Percentiles rank a stretch among this genome's conserved stretches.
These are phyloP conservation scores for Aurelia aurita complex sp. Pacific DNA, from an alignment of 30 jellyfish, hydroid and myxozoan genomes.

Conservation along the genomic window DNA sequence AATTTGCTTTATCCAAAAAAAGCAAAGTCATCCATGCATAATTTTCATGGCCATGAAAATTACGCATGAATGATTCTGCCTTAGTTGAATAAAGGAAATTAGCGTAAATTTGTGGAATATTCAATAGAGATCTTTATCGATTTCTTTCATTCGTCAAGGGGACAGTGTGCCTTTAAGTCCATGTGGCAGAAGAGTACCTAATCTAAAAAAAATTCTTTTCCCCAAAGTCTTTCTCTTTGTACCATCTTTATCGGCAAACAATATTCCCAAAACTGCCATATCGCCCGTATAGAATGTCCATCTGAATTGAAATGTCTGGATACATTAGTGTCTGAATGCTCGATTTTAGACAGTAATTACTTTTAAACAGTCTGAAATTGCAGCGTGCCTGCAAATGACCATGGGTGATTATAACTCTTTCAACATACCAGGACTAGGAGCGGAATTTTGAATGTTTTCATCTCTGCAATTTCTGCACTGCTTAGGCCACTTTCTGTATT, in stretches of 20 bases:
- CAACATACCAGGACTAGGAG: slow-evolving; percentile 16
- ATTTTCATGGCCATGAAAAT: no score
- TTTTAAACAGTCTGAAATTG: no score
- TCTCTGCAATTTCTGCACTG: slow-evolving; percentile 15
- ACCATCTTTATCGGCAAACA: neutral
- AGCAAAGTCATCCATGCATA: no score
- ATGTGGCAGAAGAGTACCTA: slow-evolving; percentile 1
- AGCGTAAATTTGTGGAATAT: no score
- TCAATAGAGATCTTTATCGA: no score
- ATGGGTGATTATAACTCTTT: no score
- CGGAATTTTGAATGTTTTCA: slow-evolving; percentile 49
- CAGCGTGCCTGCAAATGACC: no score
- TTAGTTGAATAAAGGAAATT: no score
- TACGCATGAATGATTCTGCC: no score
- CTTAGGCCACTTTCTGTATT: slow-evolving; percentile 1
- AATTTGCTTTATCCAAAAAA: no score
- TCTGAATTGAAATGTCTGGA: neutral
- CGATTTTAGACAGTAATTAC: no score
- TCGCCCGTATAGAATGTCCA: neutral
- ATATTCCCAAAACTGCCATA: neutral
- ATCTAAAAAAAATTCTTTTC: neutral
- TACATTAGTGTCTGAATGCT: neutral
- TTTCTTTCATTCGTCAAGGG: no score
- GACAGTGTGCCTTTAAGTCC: neutral
- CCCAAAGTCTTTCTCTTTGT: neutral